phyloP scores from a whole-genome alignment of 2,888 invertebrate genomes.

The Cyaniris semiargus region DNA sequence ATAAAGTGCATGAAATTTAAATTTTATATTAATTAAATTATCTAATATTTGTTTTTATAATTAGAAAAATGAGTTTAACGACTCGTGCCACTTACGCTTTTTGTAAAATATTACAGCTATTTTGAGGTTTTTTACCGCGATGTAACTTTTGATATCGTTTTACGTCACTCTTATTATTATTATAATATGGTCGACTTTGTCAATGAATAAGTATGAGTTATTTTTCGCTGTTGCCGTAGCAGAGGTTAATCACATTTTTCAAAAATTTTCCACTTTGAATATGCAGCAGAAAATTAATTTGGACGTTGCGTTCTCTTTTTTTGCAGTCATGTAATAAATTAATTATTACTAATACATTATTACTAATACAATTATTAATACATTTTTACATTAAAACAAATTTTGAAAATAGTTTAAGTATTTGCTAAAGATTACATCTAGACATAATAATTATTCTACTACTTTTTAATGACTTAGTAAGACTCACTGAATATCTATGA shows the following conservation, averaged over 20 bases:
- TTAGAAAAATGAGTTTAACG: constrained; percentile 4
- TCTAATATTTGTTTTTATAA: constrained; percentile 22
- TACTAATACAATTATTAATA: background rate
- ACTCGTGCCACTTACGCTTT: constrained; percentile 5
- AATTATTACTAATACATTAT: background rate
- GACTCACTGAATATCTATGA: too few relatives aligned
- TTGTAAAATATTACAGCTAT: background rate
- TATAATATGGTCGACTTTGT: background rate
- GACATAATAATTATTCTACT: too few relatives aligned
- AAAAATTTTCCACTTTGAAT: background rate
- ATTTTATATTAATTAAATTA: background rate
- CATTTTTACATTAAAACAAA: background rate
- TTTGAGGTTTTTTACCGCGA: background rate
- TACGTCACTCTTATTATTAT: background rate
- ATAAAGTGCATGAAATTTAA: constrained; percentile 3
- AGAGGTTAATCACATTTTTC: constrained; percentile 5
- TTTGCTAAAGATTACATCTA: too few relatives aligned
- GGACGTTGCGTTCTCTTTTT: background rate
- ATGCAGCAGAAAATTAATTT: background rate
- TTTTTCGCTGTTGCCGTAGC: constrained; percentile 6
- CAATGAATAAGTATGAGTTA: background rate
- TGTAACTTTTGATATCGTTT: constrained; percentile 6
- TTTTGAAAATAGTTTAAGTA: too few relatives aligned
- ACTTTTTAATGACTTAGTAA: too few relatives aligned
- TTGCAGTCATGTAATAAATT: background rate